These are phyloP conservation scores for Symphodus melops DNA, from an alignment of 2,113 vertebrate genomes.

Conservation along the genomic window DNA sequence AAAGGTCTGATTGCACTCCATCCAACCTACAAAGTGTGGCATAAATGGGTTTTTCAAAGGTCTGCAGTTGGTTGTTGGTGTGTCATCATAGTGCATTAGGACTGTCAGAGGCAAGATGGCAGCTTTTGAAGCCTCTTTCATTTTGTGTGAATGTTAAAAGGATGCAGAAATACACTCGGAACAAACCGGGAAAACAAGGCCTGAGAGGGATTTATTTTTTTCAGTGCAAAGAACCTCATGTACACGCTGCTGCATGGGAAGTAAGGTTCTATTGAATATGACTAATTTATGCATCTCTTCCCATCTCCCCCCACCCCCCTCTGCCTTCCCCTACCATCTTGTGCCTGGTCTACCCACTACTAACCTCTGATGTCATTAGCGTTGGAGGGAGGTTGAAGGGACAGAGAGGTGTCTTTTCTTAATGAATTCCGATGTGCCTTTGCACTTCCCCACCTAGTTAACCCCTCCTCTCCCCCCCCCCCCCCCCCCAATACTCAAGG, in stretches of 20 bases:
- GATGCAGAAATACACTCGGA: slow-evolving; percentile 69
- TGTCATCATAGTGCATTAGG: slow-evolving; percentile 80
- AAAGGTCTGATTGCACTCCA: slow-evolving; percentile 79
- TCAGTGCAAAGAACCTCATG: slow-evolving; percentile 1
- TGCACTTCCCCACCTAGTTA: slow-evolving; percentile 85
- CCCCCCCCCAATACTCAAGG: slow-evolving; percentile 84
- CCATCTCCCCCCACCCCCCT: too few relatives aligned
- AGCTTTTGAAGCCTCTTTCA: slow-evolving; percentile 68
- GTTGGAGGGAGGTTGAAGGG: slow-evolving; percentile 78
- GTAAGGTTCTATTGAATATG: slow-evolving; percentile 38
- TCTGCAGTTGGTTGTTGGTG: slow-evolving; percentile 70
- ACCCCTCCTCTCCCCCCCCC: slow-evolving; percentile 66
- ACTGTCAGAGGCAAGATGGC: slow-evolving; percentile 75
- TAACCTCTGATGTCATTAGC: slow-evolving; percentile 96
- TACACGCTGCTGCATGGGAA: slow-evolving; percentile 37
- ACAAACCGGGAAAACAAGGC: slow-evolving; percentile 50
- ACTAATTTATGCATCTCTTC: slow-evolving; percentile 44
- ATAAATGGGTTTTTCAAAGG: slow-evolving; percentile 76
- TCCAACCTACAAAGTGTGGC: slow-evolving; percentile 75
- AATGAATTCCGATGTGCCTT: slow-evolving; percentile 97
- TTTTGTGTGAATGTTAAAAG: slow-evolving; percentile 71
- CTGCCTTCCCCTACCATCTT: slow-evolving; percentile 45
- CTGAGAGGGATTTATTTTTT: slow-evolving; percentile 22
- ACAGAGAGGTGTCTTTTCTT: slow-evolving; percentile 86
- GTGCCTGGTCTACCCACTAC: slow-evolving; percentile 56